Percentiles rank a stretch among this genome's conserved stretches.
These are phyloP conservation scores for Musca vetustissima DNA, from an alignment of 1,140 invertebrate genomes.

Conservation along the genomic window DNA sequence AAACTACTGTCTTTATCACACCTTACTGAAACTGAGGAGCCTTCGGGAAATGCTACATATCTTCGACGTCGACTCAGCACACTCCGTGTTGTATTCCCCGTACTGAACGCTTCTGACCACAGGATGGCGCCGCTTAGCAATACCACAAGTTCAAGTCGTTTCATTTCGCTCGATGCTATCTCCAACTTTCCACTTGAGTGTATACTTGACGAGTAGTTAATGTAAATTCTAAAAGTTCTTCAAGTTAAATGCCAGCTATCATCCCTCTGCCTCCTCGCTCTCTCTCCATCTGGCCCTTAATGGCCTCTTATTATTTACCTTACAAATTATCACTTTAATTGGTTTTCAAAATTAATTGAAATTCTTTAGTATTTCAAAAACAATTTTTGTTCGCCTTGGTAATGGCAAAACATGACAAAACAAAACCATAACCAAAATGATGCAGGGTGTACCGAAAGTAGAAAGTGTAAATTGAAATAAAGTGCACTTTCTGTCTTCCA, in stretches of 20 bases:
- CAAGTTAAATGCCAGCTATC: too few relatives aligned
- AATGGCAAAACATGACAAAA: too few relatives aligned
- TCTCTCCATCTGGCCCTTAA: too few relatives aligned
- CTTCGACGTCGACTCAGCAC: constrained; percentile 44
- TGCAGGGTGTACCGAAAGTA: too few relatives aligned
- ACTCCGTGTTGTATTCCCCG: neutral
- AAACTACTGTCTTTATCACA: neutral
- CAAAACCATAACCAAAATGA: too few relatives aligned
- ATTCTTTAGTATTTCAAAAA: constrained; percentile 4
- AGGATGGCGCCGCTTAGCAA: neutral
- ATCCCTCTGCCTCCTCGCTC: too few relatives aligned
- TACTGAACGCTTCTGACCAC: neutral
- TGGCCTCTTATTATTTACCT: neutral
- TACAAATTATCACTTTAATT: constrained; percentile 19
- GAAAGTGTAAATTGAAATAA: too few relatives aligned
- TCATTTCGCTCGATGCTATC: neutral
- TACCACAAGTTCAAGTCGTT: neutral
- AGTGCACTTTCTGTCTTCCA: too few relatives aligned
- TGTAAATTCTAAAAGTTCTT: too few relatives aligned
- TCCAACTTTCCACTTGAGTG: too few relatives aligned
- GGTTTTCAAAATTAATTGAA: constrained; percentile 20
- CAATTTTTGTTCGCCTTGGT: too few relatives aligned
- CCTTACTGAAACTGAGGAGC: constrained; percentile 54
- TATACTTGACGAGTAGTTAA: too few relatives aligned
- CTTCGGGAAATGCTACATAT: constrained; percentile 55